Conservation (phyloP, 2,888 invertebrate species). For the Acanthosepion esculentum region DNA sequence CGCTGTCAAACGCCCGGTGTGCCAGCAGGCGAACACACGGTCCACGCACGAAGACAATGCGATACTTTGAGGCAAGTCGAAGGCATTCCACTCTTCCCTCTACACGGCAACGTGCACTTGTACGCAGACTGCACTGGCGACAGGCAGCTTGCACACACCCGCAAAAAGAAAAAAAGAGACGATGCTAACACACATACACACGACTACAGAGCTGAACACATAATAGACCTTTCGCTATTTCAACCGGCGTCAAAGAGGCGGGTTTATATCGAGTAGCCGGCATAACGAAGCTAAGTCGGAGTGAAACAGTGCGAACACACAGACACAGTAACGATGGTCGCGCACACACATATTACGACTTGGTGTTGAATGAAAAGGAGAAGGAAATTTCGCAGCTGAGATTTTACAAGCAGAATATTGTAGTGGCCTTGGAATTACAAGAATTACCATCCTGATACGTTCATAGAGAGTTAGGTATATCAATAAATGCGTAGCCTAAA, state of each 20-base stretch:
- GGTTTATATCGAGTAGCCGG: neutral
- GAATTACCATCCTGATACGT: too few relatives aligned
- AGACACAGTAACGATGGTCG: neutral
- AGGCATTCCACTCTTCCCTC: neutral
- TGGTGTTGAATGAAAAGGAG: neutral
- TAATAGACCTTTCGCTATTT: neutral
- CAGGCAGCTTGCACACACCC: neutral
- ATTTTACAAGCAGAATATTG: too few relatives aligned
- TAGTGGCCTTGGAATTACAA: too few relatives aligned
- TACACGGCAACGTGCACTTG: neutral
- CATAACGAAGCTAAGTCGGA: neutral
- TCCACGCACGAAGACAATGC: neutral
- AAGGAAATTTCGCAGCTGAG: neutral
- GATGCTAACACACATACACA: neutral
- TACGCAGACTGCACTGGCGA: neutral
- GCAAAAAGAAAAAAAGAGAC: neutral
- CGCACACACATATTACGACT: neutral
- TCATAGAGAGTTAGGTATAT: too few relatives aligned
- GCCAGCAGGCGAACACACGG: neutral
- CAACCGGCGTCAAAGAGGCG: neutral
- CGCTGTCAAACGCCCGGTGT: too few relatives aligned
- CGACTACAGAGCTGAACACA: neutral
- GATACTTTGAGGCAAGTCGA: too few relatives aligned
- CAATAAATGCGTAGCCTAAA: too few relatives aligned
- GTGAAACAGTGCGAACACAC: neutral